Base-by-base conservation (phyloP, 2,888 invertebrate species). In the Caenorhabditis plicata region DNA sequence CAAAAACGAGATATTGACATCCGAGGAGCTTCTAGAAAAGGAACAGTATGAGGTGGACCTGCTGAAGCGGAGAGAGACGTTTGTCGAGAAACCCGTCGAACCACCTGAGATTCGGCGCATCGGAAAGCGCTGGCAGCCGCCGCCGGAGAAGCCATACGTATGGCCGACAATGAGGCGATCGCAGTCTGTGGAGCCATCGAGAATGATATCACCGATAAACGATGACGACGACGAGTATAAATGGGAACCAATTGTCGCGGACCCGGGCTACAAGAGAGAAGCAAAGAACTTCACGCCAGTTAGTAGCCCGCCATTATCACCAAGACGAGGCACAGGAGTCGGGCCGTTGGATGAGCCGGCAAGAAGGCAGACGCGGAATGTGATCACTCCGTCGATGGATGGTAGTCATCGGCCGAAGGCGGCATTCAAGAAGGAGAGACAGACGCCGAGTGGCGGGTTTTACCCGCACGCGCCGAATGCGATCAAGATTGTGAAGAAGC, bases 41-140 rank as follows among this genome's bases (percentile, higher is more conserved):
- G 80, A 80, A 15, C 64, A 56, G 19, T 77, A 75, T 46, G 75
- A 81, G n/a, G 68, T 80, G 29, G 80, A 80, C 48, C 38, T 81
- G 20, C 45, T 80, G 43, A 74, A 73, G 49, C 49, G 80, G 48
- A 57, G 80, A 17, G 74, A 75, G 31, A 73, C 75, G 1, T 80
- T 80, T 51, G 72, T 80, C n/a, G 78, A 80, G 52, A 71, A 71
- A 40, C 69, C 72, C 7, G 73, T 74, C 11, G 46, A 49, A 8
- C 49, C 52, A 20, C 74, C 74, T 20, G 45, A 69, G 20, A 77
- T 80, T 20, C 49, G 69, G 11, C 45, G 76, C 29, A 54, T 69
- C 7, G 81, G 81, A 4, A 66, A 56, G 32, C 52, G 78, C 19
- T 81, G 81, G 81, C 76, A 80, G 31, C 81, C 81, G 17, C 81